A percentile compares a stretch with the other conserved stretches of the same genome.
phyloP scores from a whole-genome alignment of 2,797 vertebrate species.

The Smutsia gigantea region DNA sequence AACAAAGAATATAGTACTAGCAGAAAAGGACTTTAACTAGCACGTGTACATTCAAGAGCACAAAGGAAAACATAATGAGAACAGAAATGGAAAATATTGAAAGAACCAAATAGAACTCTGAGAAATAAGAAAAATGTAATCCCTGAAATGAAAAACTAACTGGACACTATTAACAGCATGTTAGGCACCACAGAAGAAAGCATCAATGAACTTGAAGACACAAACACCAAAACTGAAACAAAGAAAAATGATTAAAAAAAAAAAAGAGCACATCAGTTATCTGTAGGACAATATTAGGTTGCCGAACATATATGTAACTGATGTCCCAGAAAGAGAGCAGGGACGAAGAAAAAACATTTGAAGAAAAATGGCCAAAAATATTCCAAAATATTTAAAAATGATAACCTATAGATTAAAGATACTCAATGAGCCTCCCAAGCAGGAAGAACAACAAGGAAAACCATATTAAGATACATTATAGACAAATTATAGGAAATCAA shows the following conservation, averaged over 20 bases:
- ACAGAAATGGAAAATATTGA: slow-evolving; percentile 1
- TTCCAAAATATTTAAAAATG: background rate
- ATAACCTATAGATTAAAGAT: background rate
- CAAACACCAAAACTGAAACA: background rate
- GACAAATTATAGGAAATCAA: background rate
- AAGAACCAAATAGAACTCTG: background rate
- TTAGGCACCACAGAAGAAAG: background rate
- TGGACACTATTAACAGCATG: background rate
- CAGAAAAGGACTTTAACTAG: background rate
- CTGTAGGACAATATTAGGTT: background rate
- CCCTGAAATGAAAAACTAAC: background rate
- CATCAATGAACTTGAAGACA: background rate
- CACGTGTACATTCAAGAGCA: background rate
- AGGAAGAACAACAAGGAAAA: background rate
- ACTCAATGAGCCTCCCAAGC: background rate
- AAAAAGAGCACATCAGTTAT: background rate
- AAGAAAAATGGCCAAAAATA: background rate
- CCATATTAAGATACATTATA: background rate
- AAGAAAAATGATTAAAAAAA: background rate
- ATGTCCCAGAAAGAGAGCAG: background rate
- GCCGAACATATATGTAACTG: background rate
- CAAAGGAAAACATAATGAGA: background rate
- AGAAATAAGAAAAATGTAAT: background rate
- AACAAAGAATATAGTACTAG: background rate
- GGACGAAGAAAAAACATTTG: background rate